A percentile compares a stretch with the other conserved stretches of the same genome.
These are phyloP conservation scores for Lates calcarifer DNA, from an alignment of 2,113 vertebrate genomes.

Conservation along the genomic window DNA sequence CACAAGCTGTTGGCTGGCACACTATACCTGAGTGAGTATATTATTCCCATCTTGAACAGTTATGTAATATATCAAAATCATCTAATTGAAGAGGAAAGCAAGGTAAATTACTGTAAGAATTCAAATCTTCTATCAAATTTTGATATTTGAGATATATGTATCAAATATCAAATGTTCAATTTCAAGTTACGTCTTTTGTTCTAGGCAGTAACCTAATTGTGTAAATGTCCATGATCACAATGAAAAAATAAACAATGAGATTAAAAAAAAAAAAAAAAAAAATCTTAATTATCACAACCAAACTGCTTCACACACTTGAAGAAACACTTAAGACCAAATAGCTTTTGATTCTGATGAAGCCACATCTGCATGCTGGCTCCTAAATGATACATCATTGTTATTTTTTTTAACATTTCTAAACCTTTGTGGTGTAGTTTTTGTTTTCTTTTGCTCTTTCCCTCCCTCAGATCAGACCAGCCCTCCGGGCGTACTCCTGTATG, in stretches of 20 bases:
- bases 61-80: slow-evolving; percentile 94
- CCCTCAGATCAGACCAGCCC: slow-evolving; percentile 64
- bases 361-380: slow-evolving; percentile 97
- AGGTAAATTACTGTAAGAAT: slow-evolving; percentile 92
- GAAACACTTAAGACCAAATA: slow-evolving; percentile 99
- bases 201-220: slow-evolving; percentile 92
- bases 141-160: background rate
- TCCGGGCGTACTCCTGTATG: slow-evolving; percentile 51
- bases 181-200: slow-evolving; percentile 95
- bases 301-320: slow-evolving; percentile 95
- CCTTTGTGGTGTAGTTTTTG: slow-evolving; percentile 61
- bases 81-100: slow-evolving; percentile 87
- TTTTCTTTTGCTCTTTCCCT: slow-evolving; percentile 66
- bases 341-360: slow-evolving; percentile 94
- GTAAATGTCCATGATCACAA: slow-evolving; percentile 85
- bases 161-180: slow-evolving; percentile 82
- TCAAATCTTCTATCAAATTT: slow-evolving; percentile 88
- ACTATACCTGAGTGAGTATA: slow-evolving; percentile 99
- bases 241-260: slow-evolving; percentile 85
- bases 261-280: slow-evolving; percentile 79
- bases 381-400: slow-evolving; percentile 87
- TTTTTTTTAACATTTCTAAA: slow-evolving; percentile 52
- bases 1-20: slow-evolving; percentile 99
- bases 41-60: slow-evolving; percentile 96
- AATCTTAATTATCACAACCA: slow-evolving; percentile 84